Conservation (phyloP, 1,140 invertebrate genomes). For the Galleria mellonella region DNA sequence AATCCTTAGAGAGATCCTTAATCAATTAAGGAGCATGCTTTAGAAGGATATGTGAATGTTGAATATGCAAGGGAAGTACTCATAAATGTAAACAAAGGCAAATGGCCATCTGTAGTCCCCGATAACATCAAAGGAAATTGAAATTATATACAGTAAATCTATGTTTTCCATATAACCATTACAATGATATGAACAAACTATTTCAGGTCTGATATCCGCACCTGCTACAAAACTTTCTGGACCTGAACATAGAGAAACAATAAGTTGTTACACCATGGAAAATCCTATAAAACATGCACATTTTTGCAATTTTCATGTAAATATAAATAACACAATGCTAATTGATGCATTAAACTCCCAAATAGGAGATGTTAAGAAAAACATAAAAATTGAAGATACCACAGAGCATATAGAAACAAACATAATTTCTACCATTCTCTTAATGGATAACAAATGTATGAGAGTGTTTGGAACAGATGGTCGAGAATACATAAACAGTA, state of each 20-base stretch:
- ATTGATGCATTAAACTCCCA: conserved; percentile 66
- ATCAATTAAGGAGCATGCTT: no score
- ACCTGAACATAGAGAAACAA: conserved; percentile 73
- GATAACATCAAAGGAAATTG: no score
- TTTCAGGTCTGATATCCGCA: conserved; percentile 61
- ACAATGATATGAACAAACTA: no score
- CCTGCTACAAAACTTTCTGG: conserved; percentile 58
- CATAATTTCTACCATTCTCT: conserved; percentile 78
- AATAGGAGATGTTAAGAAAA: conserved; percentile 60
- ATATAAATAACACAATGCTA: conserved; percentile 74
- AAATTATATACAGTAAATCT: no score
- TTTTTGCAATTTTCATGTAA: conserved; percentile 83
- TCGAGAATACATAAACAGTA: conserved; percentile 86
- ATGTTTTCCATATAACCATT: no score
- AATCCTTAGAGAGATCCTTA: no score
- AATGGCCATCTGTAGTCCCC: no score
- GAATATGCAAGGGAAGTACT: no score
- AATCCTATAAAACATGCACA: conserved; percentile 87
- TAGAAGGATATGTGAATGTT: no score
- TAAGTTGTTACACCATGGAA: conserved; percentile 86
- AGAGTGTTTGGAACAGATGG: conserved; percentile 87
- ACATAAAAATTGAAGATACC: conserved; percentile 65
- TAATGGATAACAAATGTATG: conserved; percentile 85
- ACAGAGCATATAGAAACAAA: conserved; percentile 57
- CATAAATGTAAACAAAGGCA: no score